These are phyloP conservation scores for Temnothorax curvispinosus DNA, from an alignment of 1,140 invertebrate species.

Conservation along the genomic window DNA sequence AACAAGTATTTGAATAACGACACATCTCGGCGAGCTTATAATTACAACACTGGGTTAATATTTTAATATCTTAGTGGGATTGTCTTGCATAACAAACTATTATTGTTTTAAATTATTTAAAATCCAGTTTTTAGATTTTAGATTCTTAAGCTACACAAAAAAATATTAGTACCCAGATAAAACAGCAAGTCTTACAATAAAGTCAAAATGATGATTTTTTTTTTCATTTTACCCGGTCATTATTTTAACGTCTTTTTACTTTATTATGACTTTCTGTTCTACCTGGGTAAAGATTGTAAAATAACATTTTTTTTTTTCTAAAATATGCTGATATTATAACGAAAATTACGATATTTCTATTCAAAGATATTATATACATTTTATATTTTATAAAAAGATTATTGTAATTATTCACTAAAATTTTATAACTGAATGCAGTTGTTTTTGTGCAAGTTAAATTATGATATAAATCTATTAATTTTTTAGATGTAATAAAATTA, in stretches of 20 bases:
- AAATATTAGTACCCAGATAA: neutral
- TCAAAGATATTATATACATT: neutral
- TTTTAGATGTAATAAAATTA: neutral
- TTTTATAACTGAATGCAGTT: too few species aligned
- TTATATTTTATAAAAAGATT: too few species aligned
- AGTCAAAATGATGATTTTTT: too few species aligned
- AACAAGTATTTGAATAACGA: slow-evolving; percentile 13
- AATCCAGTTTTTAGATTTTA: neutral
- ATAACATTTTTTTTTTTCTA: neutral
- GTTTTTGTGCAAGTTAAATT: too few species aligned
- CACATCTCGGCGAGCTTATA: neutral
- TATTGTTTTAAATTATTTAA: neutral
- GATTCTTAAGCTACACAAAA: neutral
- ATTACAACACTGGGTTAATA: neutral
- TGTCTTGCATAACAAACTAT: neutral
- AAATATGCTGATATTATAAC: neutral
- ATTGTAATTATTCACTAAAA: too few species aligned
- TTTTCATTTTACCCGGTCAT: too few species aligned
- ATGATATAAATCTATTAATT: neutral
- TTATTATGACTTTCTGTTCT: too few species aligned
- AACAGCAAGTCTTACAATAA: too few species aligned
- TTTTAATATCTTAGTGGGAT: neutral
- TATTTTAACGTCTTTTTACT: too few species aligned
- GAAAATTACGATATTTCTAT: neutral
- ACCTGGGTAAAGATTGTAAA: neutral